Conservation (phyloP, 2,113 vertebrate species). For the Dolichotis patagonum region DNA sequence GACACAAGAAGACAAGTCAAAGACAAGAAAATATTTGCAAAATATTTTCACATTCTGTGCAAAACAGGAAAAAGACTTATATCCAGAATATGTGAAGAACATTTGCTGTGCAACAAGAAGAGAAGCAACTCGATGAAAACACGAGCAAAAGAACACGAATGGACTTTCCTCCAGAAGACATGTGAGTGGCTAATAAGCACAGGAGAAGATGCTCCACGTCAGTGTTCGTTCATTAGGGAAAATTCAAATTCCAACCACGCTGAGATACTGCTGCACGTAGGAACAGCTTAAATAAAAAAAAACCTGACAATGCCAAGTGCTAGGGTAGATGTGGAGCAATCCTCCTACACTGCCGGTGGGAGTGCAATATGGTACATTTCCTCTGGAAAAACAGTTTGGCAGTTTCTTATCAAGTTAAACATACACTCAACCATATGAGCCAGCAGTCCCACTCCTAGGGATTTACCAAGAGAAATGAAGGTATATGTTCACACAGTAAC, state of each 20-base stretch:
- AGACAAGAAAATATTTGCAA: slow-evolving; percentile 21
- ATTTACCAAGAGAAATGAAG: slow-evolving; percentile 57
- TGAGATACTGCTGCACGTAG: neutral
- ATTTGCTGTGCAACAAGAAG: neutral
- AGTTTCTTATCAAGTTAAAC: slow-evolving; percentile 61
- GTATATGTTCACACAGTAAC: slow-evolving; percentile 53
- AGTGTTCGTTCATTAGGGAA: neutral
- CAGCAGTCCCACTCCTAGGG: slow-evolving; percentile 59
- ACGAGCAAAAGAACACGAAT: neutral
- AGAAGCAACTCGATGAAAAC: neutral
- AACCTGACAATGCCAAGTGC: slow-evolving; percentile 2
- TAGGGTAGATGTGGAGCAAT: neutral
- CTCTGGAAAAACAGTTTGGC: slow-evolving; percentile 49
- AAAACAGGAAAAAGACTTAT: neutral
- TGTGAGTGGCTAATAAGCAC: neutral
- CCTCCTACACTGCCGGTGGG: neutral
- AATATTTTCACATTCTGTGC: neutral
- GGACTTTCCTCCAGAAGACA: neutral
- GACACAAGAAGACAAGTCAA: neutral
- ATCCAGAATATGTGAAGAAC: neutral
- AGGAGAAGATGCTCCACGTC: neutral
- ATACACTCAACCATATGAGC: slow-evolving; percentile 45
- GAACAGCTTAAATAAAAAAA: slow-evolving; percentile 4
- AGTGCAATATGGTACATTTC: slow-evolving; percentile 33
- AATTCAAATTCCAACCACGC: neutral